Evolutionary conservation across 2,888 invertebrate species (phyloP), one percentile per base, ranked within the genome.

Genomic region (Cremastinae sp.): DNA sequence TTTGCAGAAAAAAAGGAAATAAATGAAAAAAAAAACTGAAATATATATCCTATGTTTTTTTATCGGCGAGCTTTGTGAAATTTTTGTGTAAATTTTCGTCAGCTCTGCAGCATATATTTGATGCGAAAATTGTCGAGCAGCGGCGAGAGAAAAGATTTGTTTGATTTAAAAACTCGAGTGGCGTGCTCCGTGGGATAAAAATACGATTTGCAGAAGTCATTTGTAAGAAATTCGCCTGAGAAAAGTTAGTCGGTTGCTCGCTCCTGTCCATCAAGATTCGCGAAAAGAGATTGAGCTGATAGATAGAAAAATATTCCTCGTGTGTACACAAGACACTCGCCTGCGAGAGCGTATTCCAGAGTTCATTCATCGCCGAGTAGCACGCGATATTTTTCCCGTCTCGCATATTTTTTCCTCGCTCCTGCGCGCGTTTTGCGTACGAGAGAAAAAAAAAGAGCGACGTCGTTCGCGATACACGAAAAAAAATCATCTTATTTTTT

Each of bases 351-450:
- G 59, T 49, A 47, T 49, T 59, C 41, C 34, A 34, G 75, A 80
- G 83, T 79, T 80, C 80, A 82, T 74, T 78, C 78, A 77, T 81
- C 78, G 79, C 74, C 72, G 70, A 74, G 58, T 75, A 78, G 78
- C 80, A 83, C 80, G 80, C 79, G 80, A 80, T 79, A 79, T 70
- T 75, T 70, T 20, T 56, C 74, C 51, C 38, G 47, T 62, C 61
- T 74, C 43, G 34, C 9, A 12, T 20, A n/a, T 76, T 47, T 49
- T 69, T 38, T 22, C 38, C 12, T 10, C 1, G 43, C 18, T 41
- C 51, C 20, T 43, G 62, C 66, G 45, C 64, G 66, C 64, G 54
- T 73, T 76, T 73, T 65, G 64, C 61, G 54, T 34, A 28, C 38
- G 28, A 61, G 53, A 18, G 61, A 38, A 49, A 51, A 59, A 41